A percentile compares a stretch with the other conserved stretches of the same genome.
Conservation (phyloP, 2,888 invertebrate species). For the Gandaritis pyraliata region DNA sequence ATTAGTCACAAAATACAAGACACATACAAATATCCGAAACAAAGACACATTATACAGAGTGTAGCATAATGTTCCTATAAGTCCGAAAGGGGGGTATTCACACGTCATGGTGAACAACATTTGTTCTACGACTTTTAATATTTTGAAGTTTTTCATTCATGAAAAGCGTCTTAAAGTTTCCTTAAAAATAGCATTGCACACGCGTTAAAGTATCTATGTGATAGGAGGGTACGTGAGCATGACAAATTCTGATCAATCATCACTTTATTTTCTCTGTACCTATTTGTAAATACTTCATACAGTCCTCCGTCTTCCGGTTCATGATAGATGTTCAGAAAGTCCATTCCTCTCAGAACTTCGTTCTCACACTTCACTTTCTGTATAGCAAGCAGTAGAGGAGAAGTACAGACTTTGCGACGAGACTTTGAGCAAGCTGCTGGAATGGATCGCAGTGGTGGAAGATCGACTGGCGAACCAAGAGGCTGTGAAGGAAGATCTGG, state of each 20-base stretch:
- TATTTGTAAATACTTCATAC: not conserved
- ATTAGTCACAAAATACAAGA: not conserved
- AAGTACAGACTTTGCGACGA: constrained; percentile 96
- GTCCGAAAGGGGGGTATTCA: too few relatives aligned
- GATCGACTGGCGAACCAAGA: constrained; percentile 93
- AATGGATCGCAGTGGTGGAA: constrained; percentile 95
- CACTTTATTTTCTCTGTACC: too few relatives aligned
- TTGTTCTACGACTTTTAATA: too few relatives aligned
- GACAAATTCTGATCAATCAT: too few relatives aligned
- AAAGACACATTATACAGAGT: not conserved
- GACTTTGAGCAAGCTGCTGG: constrained; percentile 91
- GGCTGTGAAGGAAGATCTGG: constrained; percentile 93
- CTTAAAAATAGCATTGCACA: too few relatives aligned
- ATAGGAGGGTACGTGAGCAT: too few relatives aligned
- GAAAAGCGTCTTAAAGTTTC: too few relatives aligned
- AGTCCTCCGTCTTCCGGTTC: constrained; percentile 10
- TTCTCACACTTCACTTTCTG: constrained; percentile 44
- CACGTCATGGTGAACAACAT: too few relatives aligned
- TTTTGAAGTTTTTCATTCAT: too few relatives aligned
- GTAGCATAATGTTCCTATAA: too few relatives aligned
- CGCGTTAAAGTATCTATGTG: too few relatives aligned
- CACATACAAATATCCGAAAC: not conserved
- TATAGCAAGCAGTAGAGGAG: constrained; percentile 97
- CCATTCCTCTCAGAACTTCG: not conserved
- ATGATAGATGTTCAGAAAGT: constrained; percentile 29